Conservation (phyloP, 2,888 invertebrate genomes). For the Microctonus aethiopoides region DNA sequence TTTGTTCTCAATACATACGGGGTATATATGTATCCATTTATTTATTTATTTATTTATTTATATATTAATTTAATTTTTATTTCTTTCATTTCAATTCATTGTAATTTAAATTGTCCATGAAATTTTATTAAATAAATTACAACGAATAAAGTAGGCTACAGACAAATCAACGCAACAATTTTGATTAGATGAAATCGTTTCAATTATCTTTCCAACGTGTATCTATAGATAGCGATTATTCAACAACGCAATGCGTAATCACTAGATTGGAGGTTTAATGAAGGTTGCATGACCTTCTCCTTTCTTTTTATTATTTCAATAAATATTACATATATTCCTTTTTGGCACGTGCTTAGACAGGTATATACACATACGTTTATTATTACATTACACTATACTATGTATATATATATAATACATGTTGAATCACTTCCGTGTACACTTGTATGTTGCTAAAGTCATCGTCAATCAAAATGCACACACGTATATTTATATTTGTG, state of each 20-base stretch:
- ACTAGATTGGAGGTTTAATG: conserved; percentile 41
- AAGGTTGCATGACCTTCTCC: conserved; percentile 42
- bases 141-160: conserved; percentile 26
- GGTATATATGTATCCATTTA: no score
- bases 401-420: no score
- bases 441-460: background rate
- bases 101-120: conserved; percentile 29
- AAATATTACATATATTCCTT: background rate
- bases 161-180: conserved; percentile 39
- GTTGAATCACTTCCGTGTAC: conserved; percentile 1
- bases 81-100: conserved; percentile 25
- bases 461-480: background rate
- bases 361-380: background rate
- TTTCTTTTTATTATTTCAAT: background rate
- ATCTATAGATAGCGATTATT: conserved; percentile 32
- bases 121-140: conserved; percentile 11
- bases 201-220: conserved; percentile 38
- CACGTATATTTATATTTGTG: background rate
- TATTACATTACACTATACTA: background rate
- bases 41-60: background rate
- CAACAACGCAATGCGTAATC: conserved; percentile 41
- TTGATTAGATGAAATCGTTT: conserved; percentile 46
- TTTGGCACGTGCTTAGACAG: conserved; percentile 20
- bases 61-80: background rate
- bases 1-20: no score